Evolutionary conservation across 2,113 vertebrate genomes (phyloP), one percentile per base, ranked within the genome.

Genomic region (Cyanoliseus patagonus): DNA sequence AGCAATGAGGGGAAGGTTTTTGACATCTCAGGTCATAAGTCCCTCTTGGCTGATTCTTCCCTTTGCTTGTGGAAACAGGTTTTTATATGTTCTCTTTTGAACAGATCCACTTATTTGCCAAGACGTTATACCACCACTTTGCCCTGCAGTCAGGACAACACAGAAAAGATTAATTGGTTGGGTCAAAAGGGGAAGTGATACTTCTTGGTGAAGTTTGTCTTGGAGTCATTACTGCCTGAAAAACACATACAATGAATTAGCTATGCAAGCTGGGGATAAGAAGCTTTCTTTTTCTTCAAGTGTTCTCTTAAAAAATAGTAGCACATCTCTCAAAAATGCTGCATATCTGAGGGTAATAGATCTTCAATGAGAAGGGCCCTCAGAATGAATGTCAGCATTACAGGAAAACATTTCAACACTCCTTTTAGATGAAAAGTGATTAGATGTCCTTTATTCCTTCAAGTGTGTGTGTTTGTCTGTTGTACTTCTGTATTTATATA

Each of bases 211-310:
- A 86, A 91, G 39, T 82, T 87, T 95, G 10, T 61, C 62, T 82
- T 83, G 49, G 33, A 77, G 73, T 37, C 9, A 39, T 89, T 72
- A 27, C 25, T 82, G 52, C 18, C 27, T 68, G 66, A 47, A 72
- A 90, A 85, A 2, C 28, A 37, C 39, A 27, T 51, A 18, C 3
- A 41, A 11, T 7, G 3, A 11, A 18, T 64, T 75, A 33, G 15
- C 55, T 87, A 20, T 94, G 42, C 57, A 42, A 91, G 46, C 61
- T 95, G 82, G 37, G 37, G 33, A 87, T 57, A 82, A 51, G 35
- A 35, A 72, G 37, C 86, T 86, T 88, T 70, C 52, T 49, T 90
- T 83, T 93, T 41, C 11, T 87, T 74, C 53, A 81, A 92, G 64
- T 67, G 39, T 9, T 66, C 44, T 77, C 67, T 47, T 57, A 70